Conservation (phyloP, 2,888 invertebrate genomes). For the Crioceris asparagi region DNA sequence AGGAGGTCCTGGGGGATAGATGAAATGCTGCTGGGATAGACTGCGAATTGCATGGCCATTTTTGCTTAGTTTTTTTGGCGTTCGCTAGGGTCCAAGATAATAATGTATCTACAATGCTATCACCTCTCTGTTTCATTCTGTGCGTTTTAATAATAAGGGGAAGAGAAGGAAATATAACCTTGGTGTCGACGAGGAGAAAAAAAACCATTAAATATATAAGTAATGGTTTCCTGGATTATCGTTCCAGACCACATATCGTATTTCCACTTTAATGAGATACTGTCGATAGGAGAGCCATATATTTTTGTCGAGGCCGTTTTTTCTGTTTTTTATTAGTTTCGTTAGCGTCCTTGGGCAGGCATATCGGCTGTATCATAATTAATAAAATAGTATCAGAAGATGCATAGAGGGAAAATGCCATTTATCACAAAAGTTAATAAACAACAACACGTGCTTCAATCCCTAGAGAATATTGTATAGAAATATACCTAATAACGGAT, state of each 20-base stretch:
- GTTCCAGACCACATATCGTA: conserved; percentile 27
- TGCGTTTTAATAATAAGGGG: conserved; percentile 29
- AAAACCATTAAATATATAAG: conserved; percentile 30
- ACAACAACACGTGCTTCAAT: too few relatives aligned
- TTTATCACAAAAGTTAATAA: too few relatives aligned
- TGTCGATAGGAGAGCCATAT: conserved; percentile 15
- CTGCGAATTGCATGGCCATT: conserved; percentile 35
- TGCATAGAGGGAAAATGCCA: too few relatives aligned
- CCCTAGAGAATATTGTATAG: too few relatives aligned
- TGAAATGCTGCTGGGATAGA: conserved; percentile 35
- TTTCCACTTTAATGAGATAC: conserved; percentile 29
- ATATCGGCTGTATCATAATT: too few relatives aligned
- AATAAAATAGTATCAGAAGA: too few relatives aligned
- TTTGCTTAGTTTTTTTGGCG: conserved; percentile 35
- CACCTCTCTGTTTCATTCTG: too few relatives aligned
- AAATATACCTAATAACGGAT: too few relatives aligned
- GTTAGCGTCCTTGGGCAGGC: too few relatives aligned
- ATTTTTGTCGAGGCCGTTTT: conserved; percentile 16
- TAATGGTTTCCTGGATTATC: conserved; percentile 30
- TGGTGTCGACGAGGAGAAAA: conserved; percentile 18
- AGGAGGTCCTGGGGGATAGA: conserved; percentile 35
- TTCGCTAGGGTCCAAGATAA: conserved; percentile 24
- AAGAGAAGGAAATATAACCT: conserved; percentile 13
- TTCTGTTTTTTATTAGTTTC: conserved; percentile 13
- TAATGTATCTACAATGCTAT: conserved; percentile 28